Conservation (phyloP, 2,888 invertebrate species). For the Acleris literana region DNA sequence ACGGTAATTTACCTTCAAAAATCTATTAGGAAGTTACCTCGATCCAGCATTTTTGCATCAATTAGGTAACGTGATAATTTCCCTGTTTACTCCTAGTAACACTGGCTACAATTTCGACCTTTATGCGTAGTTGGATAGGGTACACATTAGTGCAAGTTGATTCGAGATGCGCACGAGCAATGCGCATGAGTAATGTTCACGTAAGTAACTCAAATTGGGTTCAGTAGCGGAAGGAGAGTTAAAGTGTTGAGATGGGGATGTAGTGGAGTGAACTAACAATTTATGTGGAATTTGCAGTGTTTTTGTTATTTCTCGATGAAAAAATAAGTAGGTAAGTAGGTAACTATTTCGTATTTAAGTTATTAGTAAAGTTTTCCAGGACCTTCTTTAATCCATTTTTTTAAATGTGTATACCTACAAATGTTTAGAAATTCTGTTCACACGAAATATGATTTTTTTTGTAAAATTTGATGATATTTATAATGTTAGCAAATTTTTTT, state of each 20-base stretch:
- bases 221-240: constrained; percentile 22
- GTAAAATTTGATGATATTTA: no score
- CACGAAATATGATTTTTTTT: no score
- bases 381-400: no score
- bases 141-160: background rate
- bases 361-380: no score
- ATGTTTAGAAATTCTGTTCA: no score
- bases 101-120: background rate
- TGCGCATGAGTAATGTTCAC: constrained; percentile 12
- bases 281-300: background rate
- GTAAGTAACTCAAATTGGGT: constrained; percentile 27
- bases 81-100: constrained; percentile 21
- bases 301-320: no score
- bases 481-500: no score
- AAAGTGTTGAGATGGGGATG: constrained; percentile 14
- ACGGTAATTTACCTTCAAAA: background rate
- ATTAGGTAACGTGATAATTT: constrained; percentile 31
- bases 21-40: background rate
- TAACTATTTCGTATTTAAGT: no score
- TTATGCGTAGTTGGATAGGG: background rate
- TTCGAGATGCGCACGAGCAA: constrained; percentile 5
- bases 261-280: constrained; percentile 10
- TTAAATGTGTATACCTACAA: no score
- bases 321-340: no score
- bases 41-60: constrained; percentile 22